Evolutionary conservation across 1,140 invertebrate genomes (phyloP), one percentile per base, ranked within the genome.

Genomic region (Anoplolepis gracilipes): DNA sequence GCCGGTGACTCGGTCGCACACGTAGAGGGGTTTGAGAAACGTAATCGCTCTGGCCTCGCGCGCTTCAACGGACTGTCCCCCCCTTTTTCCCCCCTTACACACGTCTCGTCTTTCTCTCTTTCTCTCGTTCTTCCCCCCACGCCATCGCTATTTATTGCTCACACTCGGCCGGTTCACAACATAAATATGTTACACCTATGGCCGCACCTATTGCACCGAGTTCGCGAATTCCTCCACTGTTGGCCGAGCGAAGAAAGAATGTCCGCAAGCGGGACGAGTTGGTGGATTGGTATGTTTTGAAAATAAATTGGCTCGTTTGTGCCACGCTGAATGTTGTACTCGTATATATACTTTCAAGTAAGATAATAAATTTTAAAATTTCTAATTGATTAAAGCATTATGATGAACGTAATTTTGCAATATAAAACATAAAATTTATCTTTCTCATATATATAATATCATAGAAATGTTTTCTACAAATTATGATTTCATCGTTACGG

Each of bases 151-250:
- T 95, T 94, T 95, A 94, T 95, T 93, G 92, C 93, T 92, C 91
- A 87, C 94, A 94, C 93, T 94, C 91, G 93, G 93, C 86, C 91
- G 92, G 93, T 94, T 94, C 94, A 93, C 94, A 94, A 93, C 93
- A 93, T 94, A 94, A 94, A 95, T 94, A 94, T 94, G 94, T 94
- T 94, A 93, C 91, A 93, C 91, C 91, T 93, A 93, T 92, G 91
- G 90, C 85, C 91, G 85, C 76, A 90, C 88, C 86, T 90, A 89
- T 85, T 61, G 85, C 72, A 82, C 73, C 70, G 85, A 42, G 62
- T 76, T 55, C 70, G 88, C 87, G 90, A 90, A 92, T 93, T 93
- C 90, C 91, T 93, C 79, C 55, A 85, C 62, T 59, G 57, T 59
- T 61, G 75, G 49, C 30, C 76, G 84, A 69, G 65, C 76, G 85